A percentile compares a stretch with the other conserved stretches of the same genome.
Evolutionary conservation across 2,888 invertebrate species (phyloP).

Genomic region (Drosophila tanythrix): DNA sequence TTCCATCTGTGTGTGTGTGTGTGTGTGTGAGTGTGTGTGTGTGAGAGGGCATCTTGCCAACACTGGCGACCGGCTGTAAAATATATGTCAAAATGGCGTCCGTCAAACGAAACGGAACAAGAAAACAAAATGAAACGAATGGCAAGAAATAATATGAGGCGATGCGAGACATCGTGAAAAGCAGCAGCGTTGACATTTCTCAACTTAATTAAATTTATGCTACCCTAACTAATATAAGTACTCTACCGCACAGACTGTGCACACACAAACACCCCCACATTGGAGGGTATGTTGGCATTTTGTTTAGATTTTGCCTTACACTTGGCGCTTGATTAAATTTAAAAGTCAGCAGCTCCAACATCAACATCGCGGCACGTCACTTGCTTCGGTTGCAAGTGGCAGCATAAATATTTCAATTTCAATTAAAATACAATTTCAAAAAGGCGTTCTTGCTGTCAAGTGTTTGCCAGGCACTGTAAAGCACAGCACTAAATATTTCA

Average conservation of each 20-base stretch:
- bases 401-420: conserved; percentile 73
- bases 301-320: conserved; percentile 69
- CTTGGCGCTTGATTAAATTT: conserved; percentile 74
- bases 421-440: conserved; percentile 63
- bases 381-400: conserved; percentile 31
- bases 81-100: conserved; percentile 22
- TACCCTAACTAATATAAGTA: conserved; percentile 54
- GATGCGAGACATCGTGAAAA: conserved; percentile 18
- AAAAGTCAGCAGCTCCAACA: conserved; percentile 38
- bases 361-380: conserved; percentile 30
- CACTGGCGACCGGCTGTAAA: conserved; percentile 28
- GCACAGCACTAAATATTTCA: conserved; percentile 9
- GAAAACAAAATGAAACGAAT: conserved; percentile 36
- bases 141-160: conserved; percentile 47
- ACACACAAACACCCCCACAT: conserved; percentile 11
- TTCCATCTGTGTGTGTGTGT: not conserved
- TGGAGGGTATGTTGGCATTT: conserved; percentile 46
- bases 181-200: conserved; percentile 77
- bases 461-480: conserved; percentile 32
- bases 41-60: conserved; percentile 14
- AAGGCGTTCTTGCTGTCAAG: conserved; percentile 36
- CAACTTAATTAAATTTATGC: conserved; percentile 76
- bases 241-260: conserved; percentile 19
- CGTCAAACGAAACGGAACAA: conserved; percentile 17
- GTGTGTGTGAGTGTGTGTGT: not conserved